phyloP scores from a whole-genome alignment of 2,113 vertebrate species.

The Prunella fulvescens region DNA sequence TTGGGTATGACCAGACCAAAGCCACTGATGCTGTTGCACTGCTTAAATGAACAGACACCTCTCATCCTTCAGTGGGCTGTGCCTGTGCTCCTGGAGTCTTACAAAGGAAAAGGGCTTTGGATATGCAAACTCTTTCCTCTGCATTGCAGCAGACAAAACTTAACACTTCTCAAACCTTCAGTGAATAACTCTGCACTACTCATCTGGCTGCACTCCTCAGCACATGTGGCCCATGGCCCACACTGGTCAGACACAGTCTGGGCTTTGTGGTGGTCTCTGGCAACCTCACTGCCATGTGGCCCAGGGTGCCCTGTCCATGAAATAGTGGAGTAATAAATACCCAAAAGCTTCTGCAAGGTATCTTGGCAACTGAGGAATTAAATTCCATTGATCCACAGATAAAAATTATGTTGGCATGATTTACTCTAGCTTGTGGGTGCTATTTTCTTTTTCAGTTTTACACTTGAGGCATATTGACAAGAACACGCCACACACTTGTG shows the following conservation, averaged over 20 bases:
- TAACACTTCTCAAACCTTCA: not conserved
- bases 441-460: not conserved
- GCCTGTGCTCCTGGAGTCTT: not conserved
- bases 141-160: not conserved
- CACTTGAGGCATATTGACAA: not conserved
- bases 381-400: not conserved
- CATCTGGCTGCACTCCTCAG: accelerated
- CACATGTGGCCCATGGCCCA: accelerated
- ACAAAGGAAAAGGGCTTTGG: not conserved
- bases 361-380: not conserved
- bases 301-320: not conserved
- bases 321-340: not conserved
- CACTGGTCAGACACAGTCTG: accelerated
- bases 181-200: not conserved
- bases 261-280: not conserved
- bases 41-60: not conserved
- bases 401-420: not conserved
- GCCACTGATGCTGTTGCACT: not conserved
- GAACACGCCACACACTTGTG: not conserved
- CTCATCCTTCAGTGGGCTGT: not conserved
- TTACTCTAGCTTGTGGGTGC: not conserved
- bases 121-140: not conserved
- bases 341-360: not conserved
- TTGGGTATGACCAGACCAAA: not conserved
- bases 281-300: not conserved